Conservation (phyloP, 2,113 vertebrate genomes). For the Scomber colias region DNA sequence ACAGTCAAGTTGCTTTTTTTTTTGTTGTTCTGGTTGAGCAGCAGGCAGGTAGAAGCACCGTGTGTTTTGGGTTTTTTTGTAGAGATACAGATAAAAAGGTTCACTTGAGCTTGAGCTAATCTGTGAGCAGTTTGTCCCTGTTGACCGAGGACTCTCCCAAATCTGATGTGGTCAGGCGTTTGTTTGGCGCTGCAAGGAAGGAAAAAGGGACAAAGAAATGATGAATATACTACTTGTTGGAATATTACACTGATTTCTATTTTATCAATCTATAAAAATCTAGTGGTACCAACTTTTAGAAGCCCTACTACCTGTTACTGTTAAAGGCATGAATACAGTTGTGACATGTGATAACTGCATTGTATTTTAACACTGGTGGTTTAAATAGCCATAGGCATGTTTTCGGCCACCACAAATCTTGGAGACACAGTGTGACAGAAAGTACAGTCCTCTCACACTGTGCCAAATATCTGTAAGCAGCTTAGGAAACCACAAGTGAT, state of each 20-base stretch:
- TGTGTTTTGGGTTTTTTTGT: constrained; percentile 5
- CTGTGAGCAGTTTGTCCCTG: constrained; percentile 23
- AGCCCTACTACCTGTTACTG: background rate
- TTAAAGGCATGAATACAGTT: background rate
- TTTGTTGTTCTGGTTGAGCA: constrained; percentile 45
- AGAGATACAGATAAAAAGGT: constrained; percentile 3
- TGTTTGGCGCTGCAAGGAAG: constrained; percentile 62
- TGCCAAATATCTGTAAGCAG: constrained; percentile 55
- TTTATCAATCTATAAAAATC: background rate
- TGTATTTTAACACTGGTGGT: constrained; percentile 12
- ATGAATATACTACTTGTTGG: background rate
- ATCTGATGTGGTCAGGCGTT: constrained; percentile 59
- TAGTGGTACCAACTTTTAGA: background rate
- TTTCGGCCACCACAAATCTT: constrained; percentile 32
- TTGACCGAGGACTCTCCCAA: constrained; percentile 47
- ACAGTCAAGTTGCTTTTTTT: constrained; percentile 14
- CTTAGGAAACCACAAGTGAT: constrained; percentile 57
- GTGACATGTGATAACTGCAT: constrained; percentile 1
- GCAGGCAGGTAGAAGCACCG: constrained; percentile 28
- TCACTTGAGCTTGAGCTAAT: constrained; percentile 42
- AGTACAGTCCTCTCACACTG: constrained; percentile 10
- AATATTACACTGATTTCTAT: background rate
- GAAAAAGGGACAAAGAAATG: background rate
- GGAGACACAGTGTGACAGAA: constrained; percentile 32
- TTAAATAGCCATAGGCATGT: constrained; percentile 19